These are phyloP conservation scores for Cladopsammia gracilis DNA, from an alignment of 64 coral and sea anemone species.

Conservation along the genomic window DNA sequence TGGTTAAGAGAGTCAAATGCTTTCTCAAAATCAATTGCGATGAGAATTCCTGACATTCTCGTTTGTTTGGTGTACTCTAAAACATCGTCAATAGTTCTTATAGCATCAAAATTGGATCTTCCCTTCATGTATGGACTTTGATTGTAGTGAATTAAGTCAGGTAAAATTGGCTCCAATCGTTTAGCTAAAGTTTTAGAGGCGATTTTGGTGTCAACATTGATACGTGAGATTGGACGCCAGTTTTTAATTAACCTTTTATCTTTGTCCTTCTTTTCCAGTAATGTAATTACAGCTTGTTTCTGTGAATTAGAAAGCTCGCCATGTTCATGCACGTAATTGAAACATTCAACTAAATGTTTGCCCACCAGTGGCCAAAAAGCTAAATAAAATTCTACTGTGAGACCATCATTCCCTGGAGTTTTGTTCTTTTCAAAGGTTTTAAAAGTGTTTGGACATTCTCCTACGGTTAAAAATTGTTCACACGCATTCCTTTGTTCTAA, in stretches of 20 bases:
- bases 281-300: conserved; percentile 66
- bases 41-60: too few species aligned
- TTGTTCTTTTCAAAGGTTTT: conserved; percentile 63
- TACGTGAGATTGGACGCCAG: conserved; percentile 58
- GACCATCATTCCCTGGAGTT: conserved; percentile 67
- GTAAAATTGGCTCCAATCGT: conserved; percentile 10
- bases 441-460: conserved; percentile 35
- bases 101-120: too few species aligned
- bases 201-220: conserved; percentile 64
- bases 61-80: too few species aligned
- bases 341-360: conserved; percentile 22
- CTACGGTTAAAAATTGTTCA: conserved; percentile 11
- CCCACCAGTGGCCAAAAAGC: conserved; percentile 38
- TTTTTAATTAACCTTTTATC: conserved; percentile 49
- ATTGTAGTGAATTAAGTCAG: background rate
- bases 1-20: too few species aligned
- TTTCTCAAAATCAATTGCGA: too few species aligned
- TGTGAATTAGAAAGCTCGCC: conserved; percentile 49
- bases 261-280: conserved; percentile 61
- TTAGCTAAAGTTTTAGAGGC: conserved; percentile 44
- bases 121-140: too few species aligned
- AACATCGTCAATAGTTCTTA: too few species aligned
- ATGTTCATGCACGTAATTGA: conserved; percentile 37
- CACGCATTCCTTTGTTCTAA: background rate
- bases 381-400: conserved; percentile 51